Evolutionary conservation across 2,888 invertebrate species (phyloP).

Genomic region (Metellina segmentata): DNA sequence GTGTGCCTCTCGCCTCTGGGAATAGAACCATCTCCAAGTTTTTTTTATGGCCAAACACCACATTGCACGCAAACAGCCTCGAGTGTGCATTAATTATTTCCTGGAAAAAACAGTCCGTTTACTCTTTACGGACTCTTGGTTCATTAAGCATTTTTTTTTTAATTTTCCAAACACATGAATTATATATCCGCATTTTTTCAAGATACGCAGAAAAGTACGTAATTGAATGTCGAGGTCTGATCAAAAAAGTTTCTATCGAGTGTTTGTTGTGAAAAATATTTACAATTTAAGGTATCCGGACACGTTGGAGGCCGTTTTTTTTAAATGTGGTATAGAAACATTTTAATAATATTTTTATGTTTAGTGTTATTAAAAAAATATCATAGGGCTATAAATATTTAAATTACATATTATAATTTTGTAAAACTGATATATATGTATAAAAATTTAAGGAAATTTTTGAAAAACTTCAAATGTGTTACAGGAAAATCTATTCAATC

Average conservation of each 20-base stretch:
- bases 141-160: not conserved
- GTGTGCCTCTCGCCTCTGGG: conserved; percentile 14
- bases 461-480: too few relatives aligned
- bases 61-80: not conserved
- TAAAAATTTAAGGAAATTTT: too few relatives aligned
- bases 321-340: too few relatives aligned
- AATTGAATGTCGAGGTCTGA: not conserved
- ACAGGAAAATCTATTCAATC: too few relatives aligned
- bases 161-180: not conserved
- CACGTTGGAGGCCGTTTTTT: too few relatives aligned
- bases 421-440: too few relatives aligned
- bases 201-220: not conserved
- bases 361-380: too few relatives aligned
- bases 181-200: not conserved
- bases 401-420: too few relatives aligned
- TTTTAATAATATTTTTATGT: too few relatives aligned
- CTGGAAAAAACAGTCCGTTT: not conserved
- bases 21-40: conserved; percentile 18
- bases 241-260: not conserved
- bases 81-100: not conserved
- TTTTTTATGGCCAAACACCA: conserved; percentile 31
- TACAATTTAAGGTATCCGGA: not conserved
- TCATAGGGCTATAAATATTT: too few relatives aligned
- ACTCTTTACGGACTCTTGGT: not conserved
- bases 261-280: not conserved